A percentile compares a stretch with the other conserved stretches of the same genome.
These are phyloP conservation scores for Invenusta paracnida DNA, from an alignment of 2,888 invertebrate species.

Conservation along the genomic window DNA sequence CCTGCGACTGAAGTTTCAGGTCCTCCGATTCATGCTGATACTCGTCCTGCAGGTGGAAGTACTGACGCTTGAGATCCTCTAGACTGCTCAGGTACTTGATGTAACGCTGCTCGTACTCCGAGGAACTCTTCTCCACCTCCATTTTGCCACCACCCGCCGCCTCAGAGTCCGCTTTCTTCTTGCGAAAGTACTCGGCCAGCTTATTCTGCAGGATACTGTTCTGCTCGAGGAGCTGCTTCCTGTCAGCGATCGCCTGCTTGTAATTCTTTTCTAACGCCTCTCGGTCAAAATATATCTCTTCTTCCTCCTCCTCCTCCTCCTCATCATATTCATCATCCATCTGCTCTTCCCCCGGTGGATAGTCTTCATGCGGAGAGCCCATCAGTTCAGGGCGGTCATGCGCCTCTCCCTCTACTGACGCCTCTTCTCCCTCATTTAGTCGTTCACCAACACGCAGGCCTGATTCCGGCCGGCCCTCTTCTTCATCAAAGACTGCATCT, in stretches of 20 bases:
- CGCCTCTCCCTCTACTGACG: not conserved
- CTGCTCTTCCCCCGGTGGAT: constrained; percentile 30
- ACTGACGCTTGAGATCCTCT: constrained; percentile 55
- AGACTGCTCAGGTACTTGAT: constrained; percentile 58
- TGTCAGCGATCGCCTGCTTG: constrained; percentile 47
- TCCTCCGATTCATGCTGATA: constrained; percentile 55
- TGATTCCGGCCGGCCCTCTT: constrained; percentile 51
- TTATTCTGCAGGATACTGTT: constrained; percentile 59
- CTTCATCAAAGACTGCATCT: not conserved
- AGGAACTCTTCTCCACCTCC: constrained; percentile 57
- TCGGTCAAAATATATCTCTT: constrained; percentile 51
- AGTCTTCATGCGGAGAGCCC: constrained; percentile 25
- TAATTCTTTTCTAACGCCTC: constrained; percentile 56
- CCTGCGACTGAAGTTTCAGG: constrained; percentile 53
- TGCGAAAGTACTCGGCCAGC: constrained; percentile 58
- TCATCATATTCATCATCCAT: constrained; percentile 49
- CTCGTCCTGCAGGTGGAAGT: constrained; percentile 50
- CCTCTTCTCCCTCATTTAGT: constrained; percentile 45
- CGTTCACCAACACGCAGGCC: constrained; percentile 51
- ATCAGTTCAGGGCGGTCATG: not conserved
- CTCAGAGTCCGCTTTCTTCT: constrained; percentile 56
- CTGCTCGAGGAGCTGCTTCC: constrained; percentile 55
- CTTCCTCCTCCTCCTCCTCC: constrained; percentile 51
- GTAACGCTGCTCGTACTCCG: constrained; percentile 60
- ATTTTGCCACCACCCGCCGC: constrained; percentile 50